Conservation (phyloP, 1,140 invertebrate genomes). For the Phymorhynchus buccinoides region DNA sequence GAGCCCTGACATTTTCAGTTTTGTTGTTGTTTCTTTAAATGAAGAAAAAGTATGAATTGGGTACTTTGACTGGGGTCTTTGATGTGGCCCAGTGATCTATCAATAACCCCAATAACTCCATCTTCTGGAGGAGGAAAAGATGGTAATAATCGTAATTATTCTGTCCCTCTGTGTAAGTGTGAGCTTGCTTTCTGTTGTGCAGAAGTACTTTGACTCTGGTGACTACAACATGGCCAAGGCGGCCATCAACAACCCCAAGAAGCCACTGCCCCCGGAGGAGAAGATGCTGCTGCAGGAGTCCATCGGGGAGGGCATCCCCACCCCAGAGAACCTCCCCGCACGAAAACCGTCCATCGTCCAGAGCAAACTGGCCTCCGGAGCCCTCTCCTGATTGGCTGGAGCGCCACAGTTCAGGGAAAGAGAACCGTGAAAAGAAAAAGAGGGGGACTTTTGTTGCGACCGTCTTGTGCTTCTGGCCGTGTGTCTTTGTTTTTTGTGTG, state of each 20-base stretch:
- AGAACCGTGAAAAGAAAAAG: too few species aligned
- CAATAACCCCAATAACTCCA: too few species aligned
- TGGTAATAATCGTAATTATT: too few species aligned
- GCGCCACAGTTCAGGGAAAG: background rate
- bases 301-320: constrained; percentile 95
- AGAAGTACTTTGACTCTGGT: constrained; percentile 99
- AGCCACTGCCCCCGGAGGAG: constrained; percentile 60
- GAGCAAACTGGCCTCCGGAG: constrained; percentile 73
- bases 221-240: constrained; percentile 99
- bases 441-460: background rate
- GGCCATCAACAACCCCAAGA: constrained; percentile 77
- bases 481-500: background rate
- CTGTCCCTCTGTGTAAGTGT: too few species aligned
- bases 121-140: too few species aligned
- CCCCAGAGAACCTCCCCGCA: constrained; percentile 79
- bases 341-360: constrained; percentile 93
- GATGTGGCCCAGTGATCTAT: too few species aligned
- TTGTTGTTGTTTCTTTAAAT: too few species aligned
- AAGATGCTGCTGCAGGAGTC: constrained; percentile 72
- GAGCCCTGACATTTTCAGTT: too few species aligned
- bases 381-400: constrained; percentile 31
- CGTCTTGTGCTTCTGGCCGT: constrained; percentile 15
- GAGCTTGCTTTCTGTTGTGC: constrained; percentile 71
- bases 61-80: too few species aligned
- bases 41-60: too few species aligned